Evolutionary conservation across 2,113 vertebrate species (phyloP).

Genomic region (Petaurus breviceps): DNA sequence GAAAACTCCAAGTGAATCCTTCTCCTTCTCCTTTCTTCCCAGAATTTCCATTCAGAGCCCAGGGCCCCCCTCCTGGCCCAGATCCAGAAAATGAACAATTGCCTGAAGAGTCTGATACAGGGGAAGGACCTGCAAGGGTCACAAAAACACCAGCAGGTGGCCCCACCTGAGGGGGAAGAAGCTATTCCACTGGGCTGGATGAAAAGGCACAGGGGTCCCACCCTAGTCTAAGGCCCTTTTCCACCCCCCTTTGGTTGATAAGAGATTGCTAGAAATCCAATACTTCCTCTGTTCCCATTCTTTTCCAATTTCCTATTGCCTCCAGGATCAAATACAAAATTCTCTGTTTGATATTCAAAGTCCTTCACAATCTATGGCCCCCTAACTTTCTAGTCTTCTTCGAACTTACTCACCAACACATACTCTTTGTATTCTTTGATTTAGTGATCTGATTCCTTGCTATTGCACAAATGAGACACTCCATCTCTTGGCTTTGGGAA

Average conservation of each 20-base stretch:
- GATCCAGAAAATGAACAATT: slow-evolving; percentile 77
- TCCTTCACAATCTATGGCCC: too few relatives aligned
- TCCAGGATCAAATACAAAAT: too few relatives aligned
- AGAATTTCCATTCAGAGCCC: slow-evolving; percentile 66
- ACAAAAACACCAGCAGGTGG: slow-evolving; percentile 29
- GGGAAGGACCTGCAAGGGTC: slow-evolving; percentile 52
- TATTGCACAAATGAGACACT: too few relatives aligned
- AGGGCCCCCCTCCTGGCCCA: slow-evolving; percentile 61
- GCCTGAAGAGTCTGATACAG: slow-evolving; percentile 70
- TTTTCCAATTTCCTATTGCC: neutral
- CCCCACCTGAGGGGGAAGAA: slow-evolving; percentile 18
- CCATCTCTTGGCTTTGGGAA: too few relatives aligned
- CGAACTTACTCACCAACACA: too few relatives aligned
- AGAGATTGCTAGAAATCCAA: neutral
- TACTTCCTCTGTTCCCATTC: neutral
- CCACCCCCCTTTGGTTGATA: neutral
- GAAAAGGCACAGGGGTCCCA: slow-evolving; percentile 29
- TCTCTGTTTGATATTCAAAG: too few relatives aligned
- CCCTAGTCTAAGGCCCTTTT: slow-evolving; percentile 33
- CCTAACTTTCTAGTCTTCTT: too few relatives aligned
- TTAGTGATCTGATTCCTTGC: too few relatives aligned
- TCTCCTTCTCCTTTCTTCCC: neutral
- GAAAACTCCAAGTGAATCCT: neutral
- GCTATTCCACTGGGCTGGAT: neutral
- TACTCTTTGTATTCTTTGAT: too few relatives aligned